A percentile compares a stretch with the other conserved stretches of the same genome.
Evolutionary conservation across 2,888 invertebrate species (phyloP).

Genomic region (Omphaloscelis lunosa): DNA sequence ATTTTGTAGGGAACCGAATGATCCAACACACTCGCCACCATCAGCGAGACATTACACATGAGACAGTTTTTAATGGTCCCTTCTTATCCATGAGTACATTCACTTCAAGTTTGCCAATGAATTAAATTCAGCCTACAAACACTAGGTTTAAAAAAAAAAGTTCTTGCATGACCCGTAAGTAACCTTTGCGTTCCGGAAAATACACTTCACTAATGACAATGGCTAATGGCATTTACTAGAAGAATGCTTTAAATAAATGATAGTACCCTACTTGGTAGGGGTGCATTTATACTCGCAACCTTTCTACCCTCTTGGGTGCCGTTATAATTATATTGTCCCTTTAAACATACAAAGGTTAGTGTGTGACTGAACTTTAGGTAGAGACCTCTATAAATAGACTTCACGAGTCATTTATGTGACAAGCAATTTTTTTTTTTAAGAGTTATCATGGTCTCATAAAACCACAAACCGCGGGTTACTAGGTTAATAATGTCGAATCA

Average conservation of each 20-base stretch:
- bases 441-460: not conserved
- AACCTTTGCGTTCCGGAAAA: not conserved
- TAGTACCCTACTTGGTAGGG: not conserved
- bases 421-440: not conserved
- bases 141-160: not conserved
- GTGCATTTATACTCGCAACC: slow-evolving; percentile 28
- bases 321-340: slow-evolving; percentile 18
- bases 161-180: not conserved
- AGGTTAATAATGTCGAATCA: no score
- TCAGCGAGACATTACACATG: no score
- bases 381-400: not conserved
- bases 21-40: no score
- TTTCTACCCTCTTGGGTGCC: slow-evolving; percentile 36
- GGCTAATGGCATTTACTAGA: slow-evolving; percentile 12
- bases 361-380: not conserved
- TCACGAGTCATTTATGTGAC: no score
- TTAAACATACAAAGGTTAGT: slow-evolving; percentile 25
- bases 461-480: no score
- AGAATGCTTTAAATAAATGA: slow-evolving; percentile 32
- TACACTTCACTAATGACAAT: slow-evolving; percentile 14
- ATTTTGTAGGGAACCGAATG: no score
- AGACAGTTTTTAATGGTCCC: not conserved
- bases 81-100: not conserved
- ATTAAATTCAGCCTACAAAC: not conserved
- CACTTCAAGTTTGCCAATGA: not conserved